Percentiles rank a stretch among this genome's conserved stretches.
Evolutionary conservation across 2,113 vertebrate species (phyloP).

Genomic region (Cephalopterus ornatus): DNA sequence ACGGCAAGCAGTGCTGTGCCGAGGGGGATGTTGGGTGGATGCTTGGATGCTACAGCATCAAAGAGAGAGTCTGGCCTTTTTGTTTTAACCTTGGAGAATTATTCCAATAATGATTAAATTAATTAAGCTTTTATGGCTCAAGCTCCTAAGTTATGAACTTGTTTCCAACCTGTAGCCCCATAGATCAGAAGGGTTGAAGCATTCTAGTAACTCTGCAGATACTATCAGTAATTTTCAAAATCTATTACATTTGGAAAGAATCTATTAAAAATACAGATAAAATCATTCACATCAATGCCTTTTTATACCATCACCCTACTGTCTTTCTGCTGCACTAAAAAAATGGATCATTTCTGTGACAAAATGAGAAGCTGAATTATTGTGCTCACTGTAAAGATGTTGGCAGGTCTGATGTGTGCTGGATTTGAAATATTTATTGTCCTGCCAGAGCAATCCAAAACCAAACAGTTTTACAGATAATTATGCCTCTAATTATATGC

Average conservation of each 20-base stretch:
- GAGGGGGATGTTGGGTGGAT: background rate
- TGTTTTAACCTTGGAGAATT: background rate
- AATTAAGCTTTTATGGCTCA: conserved; percentile 31
- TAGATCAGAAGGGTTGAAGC: conserved; percentile 28
- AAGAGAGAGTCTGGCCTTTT: background rate
- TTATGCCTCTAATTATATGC: background rate
- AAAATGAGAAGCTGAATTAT: conserved; percentile 1
- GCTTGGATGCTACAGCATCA: background rate
- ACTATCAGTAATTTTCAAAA: conserved; percentile 34
- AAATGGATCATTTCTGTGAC: conserved; percentile 37
- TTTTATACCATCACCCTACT: background rate
- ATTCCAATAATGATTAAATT: conserved; percentile 45
- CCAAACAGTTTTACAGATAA: conserved; percentile 1
- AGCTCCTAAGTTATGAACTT: conserved; percentile 42
- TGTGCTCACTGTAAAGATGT: background rate
- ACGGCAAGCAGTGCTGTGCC: background rate
- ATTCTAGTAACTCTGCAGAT: background rate
- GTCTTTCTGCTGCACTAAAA: background rate
- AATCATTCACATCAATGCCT: background rate
- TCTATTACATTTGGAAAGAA: conserved; percentile 19
- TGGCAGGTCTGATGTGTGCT: conserved; percentile 12
- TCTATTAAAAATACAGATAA: conserved; percentile 22
- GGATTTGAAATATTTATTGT: conserved; percentile 34
- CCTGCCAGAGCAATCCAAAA: background rate
- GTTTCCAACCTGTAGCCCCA: conserved; percentile 8